Evolutionary conservation across 2,113 vertebrate genomes (phyloP).

Genomic region (Camelus dromedarius): DNA sequence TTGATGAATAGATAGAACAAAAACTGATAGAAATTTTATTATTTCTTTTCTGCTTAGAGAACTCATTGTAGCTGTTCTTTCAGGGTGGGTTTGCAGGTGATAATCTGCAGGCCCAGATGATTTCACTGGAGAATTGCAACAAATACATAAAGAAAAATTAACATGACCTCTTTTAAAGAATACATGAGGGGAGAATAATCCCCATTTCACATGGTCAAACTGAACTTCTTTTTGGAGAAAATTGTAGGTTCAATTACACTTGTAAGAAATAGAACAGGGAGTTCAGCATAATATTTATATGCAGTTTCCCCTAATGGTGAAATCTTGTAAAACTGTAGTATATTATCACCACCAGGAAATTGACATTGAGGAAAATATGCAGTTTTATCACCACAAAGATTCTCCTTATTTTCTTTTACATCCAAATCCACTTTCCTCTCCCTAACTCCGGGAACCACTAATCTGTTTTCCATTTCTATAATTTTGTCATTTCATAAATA

Average conservation of each 20-base stretch:
- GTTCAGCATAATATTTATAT: not conserved
- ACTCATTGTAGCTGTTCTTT: not conserved
- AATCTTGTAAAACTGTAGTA: not conserved
- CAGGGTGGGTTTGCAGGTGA: not conserved
- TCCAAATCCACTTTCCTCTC: not conserved
- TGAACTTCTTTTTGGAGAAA: not conserved
- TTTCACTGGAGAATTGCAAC: not conserved
- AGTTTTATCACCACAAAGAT: not conserved
- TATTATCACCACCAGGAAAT: not conserved
- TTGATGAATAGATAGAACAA: not conserved
- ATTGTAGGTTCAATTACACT: not conserved
- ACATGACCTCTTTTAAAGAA: not conserved
- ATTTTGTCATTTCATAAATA: not conserved
- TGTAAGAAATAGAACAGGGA: not conserved
- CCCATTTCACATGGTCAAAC: not conserved
- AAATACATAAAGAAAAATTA: not conserved
- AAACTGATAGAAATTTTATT: not conserved
- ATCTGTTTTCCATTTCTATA: not conserved
- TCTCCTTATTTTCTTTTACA: not conserved
- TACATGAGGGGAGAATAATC: not conserved
- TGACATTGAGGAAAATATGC: not conserved
- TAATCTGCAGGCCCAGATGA: not conserved
- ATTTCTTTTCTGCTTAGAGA: not conserved
- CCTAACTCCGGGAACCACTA: not conserved
- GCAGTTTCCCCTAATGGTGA: not conserved